Percentiles rank a stretch among this genome's conserved stretches.
phyloP scores from a whole-genome alignment of 2,888 invertebrate species.

The Flexamia atlantica region DNA sequence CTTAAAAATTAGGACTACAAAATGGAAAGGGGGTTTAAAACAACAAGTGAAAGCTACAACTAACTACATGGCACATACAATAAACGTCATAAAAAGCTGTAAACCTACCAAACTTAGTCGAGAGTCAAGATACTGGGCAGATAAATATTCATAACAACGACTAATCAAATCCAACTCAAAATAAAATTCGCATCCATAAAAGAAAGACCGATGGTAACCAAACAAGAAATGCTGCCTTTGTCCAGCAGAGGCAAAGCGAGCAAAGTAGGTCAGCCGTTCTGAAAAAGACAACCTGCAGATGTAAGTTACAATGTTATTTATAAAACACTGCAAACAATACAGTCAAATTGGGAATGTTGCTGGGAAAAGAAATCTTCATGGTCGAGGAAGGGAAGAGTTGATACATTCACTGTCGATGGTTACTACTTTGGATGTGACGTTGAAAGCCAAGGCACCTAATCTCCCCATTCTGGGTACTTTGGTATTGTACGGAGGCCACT shows the following conservation, averaged over 20 bases:
- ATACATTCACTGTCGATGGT: too few relatives aligned
- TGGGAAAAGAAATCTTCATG: too few relatives aligned
- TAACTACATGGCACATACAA: neutral
- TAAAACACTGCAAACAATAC: too few relatives aligned
- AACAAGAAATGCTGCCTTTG: neutral
- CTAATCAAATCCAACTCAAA: neutral
- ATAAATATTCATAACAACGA: neutral
- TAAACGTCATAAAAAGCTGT: neutral
- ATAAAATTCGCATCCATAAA: neutral
- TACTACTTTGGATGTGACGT: too few relatives aligned
- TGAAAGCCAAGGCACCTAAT: too few relatives aligned
- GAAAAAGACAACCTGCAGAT: neutral
- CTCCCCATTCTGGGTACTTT: too few relatives aligned
- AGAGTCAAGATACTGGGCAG: neutral
- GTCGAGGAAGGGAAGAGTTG: too few relatives aligned
- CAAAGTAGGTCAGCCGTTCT: neutral
- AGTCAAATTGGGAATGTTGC: too few relatives aligned
- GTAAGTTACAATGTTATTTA: too few relatives aligned
- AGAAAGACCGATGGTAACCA: slow-evolving; percentile 20
- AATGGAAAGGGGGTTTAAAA: neutral
- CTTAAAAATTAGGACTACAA: neutral
- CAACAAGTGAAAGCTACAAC: neutral
- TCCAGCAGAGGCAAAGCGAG: neutral
- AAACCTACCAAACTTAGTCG: neutral
- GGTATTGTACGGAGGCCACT: too few relatives aligned